These are phyloP conservation scores for Nesidiocoris tenuis DNA, from an alignment of 2,888 invertebrate species.

Conservation along the genomic window DNA sequence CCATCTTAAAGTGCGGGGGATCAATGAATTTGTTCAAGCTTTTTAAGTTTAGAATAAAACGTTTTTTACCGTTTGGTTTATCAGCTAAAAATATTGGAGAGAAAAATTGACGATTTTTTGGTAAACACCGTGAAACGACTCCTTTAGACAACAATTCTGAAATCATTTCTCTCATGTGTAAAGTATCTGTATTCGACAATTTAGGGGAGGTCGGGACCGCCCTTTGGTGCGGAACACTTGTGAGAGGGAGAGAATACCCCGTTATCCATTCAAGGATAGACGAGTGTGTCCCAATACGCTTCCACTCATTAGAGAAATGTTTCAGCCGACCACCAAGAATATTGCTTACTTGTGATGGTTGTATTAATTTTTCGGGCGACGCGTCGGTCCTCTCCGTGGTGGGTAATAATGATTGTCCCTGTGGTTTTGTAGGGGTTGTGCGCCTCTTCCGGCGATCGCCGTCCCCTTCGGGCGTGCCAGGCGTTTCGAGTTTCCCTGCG, in stretches of 20 bases:
- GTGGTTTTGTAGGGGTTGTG: not conserved
- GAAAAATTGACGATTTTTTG: not conserved
- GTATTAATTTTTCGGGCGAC: not conserved
- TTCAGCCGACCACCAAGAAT: not conserved
- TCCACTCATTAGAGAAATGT: not conserved
- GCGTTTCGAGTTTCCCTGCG: not conserved
- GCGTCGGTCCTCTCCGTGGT: too few relatives aligned
- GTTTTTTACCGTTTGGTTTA: constrained; percentile 1
- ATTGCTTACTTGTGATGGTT: not conserved
- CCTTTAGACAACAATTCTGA: not conserved
- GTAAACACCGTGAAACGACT: not conserved
- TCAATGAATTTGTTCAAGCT: not conserved
- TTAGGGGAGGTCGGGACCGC: not conserved
- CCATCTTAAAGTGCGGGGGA: constrained; percentile 3
- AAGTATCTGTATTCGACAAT: not conserved
- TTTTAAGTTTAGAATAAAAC: not conserved
- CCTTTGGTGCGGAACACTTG: not conserved
- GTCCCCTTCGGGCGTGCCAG: not conserved
- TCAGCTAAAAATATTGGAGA: not conserved
- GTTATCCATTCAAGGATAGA: not conserved
- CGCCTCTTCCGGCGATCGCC: not conserved
- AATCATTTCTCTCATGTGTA: not conserved
- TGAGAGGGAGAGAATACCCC: not conserved
- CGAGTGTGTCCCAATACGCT: not conserved
- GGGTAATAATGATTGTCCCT: too few relatives aligned